phyloP scores from a whole-genome alignment of 2,797 vertebrate genomes.

The Buphagus erythrorhynchus region DNA sequence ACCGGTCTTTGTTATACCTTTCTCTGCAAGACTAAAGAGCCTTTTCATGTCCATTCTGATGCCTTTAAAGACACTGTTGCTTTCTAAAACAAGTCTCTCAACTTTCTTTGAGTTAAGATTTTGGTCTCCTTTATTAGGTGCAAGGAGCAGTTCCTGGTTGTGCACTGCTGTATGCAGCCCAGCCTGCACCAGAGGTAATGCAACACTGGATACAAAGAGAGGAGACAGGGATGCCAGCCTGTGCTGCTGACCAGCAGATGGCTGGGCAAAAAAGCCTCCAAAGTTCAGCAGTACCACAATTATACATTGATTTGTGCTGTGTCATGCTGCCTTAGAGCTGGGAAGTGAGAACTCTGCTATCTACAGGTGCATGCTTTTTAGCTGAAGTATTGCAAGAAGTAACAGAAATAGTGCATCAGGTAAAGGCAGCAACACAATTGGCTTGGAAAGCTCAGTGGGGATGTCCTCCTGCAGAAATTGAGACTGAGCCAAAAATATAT shows the following conservation, averaged over 20 bases:
- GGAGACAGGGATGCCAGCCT: background rate
- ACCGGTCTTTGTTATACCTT: background rate
- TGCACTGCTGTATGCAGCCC: background rate
- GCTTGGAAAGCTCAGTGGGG: background rate
- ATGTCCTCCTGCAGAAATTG: background rate
- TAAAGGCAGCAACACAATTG: background rate
- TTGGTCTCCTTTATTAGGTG: background rate
- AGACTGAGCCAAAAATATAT: background rate
- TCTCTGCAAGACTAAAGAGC: background rate
- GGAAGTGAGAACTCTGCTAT: background rate
- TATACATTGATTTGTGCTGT: background rate
- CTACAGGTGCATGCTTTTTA: background rate
- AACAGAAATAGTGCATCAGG: background rate
- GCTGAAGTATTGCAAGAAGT: background rate
- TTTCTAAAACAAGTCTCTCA: background rate
- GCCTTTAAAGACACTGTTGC: background rate
- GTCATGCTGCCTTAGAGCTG: background rate
- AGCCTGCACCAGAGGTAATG: background rate
- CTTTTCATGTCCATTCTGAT: background rate
- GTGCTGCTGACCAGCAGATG: background rate
- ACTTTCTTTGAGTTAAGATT: background rate
- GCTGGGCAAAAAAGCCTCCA: background rate
- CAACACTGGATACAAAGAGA: background rate
- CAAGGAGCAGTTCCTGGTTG: background rate
- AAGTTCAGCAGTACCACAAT: background rate